Evolutionary conservation across 92 coral and sea anemone species (phyloP).

Genomic region (Porites rus): DNA sequence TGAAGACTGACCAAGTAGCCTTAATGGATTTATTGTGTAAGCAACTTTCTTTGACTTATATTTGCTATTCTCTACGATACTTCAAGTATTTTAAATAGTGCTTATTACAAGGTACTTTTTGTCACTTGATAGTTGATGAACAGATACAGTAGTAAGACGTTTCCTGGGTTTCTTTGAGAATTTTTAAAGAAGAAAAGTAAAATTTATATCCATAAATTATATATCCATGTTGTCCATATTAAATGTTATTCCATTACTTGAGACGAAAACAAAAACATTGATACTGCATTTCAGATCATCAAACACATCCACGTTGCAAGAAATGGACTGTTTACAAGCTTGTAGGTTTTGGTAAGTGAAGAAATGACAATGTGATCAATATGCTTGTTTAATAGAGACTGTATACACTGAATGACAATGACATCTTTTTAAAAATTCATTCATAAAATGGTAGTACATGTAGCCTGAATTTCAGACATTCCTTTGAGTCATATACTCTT

Average conservation of each 20-base stretch:
- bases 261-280: neutral
- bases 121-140: no score
- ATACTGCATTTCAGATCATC: constrained; percentile 67
- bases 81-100: neutral
- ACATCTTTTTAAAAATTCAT: no score
- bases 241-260: neutral
- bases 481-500: no score
- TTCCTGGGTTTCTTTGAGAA: no score
- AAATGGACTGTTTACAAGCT: constrained; percentile 85
- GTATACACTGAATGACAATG: no score
- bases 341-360: constrained; percentile 71
- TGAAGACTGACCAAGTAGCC: constrained; percentile 60
- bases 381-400: neutral
- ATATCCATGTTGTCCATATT: neutral
- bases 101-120: neutral
- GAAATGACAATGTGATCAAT: neutral
- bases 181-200: no score
- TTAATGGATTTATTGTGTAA: constrained; percentile 81
- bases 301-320: constrained; percentile 70
- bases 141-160: no score
- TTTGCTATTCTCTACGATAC: no score
- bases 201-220: no score
- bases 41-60: neutral
- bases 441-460: no score
- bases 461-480: no score